A percentile compares a stretch with the other conserved stretches of the same genome.
These are phyloP conservation scores for Hypsibius dujardini DNA, from an alignment of 1,140 invertebrate genomes.

Conservation along the genomic window DNA sequence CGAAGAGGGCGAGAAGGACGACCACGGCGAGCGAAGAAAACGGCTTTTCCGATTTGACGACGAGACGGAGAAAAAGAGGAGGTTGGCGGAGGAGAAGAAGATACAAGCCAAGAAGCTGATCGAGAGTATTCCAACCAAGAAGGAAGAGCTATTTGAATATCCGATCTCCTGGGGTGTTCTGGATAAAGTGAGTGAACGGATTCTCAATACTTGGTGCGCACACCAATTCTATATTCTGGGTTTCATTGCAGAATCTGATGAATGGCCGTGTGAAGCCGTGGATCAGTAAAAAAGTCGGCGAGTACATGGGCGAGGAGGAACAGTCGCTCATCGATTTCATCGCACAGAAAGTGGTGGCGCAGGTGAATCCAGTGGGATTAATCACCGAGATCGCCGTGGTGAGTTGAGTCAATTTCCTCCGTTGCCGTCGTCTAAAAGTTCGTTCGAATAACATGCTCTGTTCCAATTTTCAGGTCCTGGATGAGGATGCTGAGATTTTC, in stretches of 20 bases:
- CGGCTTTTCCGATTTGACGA: neutral
- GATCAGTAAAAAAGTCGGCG: slow-evolving; percentile 98
- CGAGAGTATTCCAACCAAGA: slow-evolving; percentile 16
- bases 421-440: no score
- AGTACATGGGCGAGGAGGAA: slow-evolving; percentile 97
- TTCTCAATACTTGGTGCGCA: no score
- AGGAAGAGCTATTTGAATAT: slow-evolving; percentile 14
- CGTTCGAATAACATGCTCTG: no score
- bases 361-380: slow-evolving; percentile 75
- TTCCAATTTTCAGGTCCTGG: slow-evolving; percentile 57
- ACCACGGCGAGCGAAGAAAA: neutral
- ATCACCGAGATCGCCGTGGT: slow-evolving; percentile 97
- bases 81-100: neutral
- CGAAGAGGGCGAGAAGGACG: neutral
- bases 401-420: slow-evolving; percentile 27
- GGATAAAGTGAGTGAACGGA: neutral
- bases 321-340: slow-evolving; percentile 96
- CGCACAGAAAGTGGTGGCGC: slow-evolving; percentile 85
- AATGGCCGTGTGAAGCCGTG: slow-evolving; percentile 91
- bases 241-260: slow-evolving; percentile 52
- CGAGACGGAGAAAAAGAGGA: neutral
- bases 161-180: neutral
- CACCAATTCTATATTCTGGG: slow-evolving; percentile 8
- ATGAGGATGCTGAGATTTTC: slow-evolving; percentile 98
- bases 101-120: neutral